Conservation (phyloP, 1,140 invertebrate genomes). For the Lepidurus couesii region DNA sequence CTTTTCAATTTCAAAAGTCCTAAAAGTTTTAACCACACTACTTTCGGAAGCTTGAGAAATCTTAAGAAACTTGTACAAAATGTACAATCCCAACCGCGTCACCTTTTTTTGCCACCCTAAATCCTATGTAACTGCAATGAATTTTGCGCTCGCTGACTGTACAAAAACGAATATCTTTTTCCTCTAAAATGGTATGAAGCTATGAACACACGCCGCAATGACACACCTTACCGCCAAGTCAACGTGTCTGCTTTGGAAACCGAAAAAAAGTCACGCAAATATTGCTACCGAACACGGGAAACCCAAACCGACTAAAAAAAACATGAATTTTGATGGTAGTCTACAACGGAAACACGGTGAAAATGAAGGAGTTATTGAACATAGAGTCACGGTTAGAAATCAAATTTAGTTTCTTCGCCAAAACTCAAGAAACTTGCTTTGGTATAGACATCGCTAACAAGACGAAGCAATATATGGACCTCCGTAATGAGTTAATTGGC, state of each 20-base stretch:
- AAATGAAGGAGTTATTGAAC: neutral
- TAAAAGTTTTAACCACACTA: neutral
- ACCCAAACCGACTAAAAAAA: neutral
- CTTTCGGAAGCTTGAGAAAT: neutral
- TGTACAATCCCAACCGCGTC: neutral
- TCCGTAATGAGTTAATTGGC: neutral
- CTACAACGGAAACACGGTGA: neutral
- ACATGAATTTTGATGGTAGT: neutral
- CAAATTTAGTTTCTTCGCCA: too few relatives aligned
- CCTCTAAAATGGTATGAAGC: neutral
- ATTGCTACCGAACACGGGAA: neutral
- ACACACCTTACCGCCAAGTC: neutral
- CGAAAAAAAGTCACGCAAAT: neutral
- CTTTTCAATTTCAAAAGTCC: neutral
- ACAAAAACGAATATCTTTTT: neutral
- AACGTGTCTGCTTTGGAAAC: neutral
- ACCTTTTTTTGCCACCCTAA: neutral
- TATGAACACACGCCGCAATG: neutral
- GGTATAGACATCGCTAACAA: constrained; percentile 1
- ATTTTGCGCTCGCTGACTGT: constrained; percentile 21
- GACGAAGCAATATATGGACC: neutral
- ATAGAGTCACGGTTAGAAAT: too few relatives aligned
- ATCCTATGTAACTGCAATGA: neutral
- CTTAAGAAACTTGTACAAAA: constrained; percentile 17
- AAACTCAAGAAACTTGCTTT: constrained; percentile 6